Conservation (phyloP, 2,113 vertebrate genomes). For the Channa maculata region DNA sequence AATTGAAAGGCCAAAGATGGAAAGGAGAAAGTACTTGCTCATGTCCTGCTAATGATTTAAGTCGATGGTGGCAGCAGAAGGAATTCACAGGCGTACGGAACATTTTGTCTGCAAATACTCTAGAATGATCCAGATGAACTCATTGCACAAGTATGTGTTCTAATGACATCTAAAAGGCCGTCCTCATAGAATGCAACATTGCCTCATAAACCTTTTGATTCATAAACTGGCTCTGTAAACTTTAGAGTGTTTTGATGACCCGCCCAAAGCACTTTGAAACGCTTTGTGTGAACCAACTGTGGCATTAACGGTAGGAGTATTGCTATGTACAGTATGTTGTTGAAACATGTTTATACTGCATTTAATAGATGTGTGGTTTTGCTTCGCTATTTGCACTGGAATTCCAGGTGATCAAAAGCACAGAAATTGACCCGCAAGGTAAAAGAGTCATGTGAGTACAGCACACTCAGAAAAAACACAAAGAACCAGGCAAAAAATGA, state of each 20-base stretch:
- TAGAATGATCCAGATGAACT: conserved; percentile 34
- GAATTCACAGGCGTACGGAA: too few species aligned
- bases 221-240: conserved; percentile 63
- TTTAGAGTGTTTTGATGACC: conserved; percentile 40
- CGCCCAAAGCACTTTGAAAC: conserved; percentile 40
- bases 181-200: conserved; percentile 64
- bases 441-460: conserved; percentile 40
- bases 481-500: too few species aligned
- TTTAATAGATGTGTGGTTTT: conserved; percentile 37
- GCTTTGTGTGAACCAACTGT: conserved; percentile 13
- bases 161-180: conserved; percentile 61
- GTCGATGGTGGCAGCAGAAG: too few species aligned
- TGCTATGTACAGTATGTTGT: conserved; percentile 36
- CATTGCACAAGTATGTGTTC: conserved; percentile 64
- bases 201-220: conserved; percentile 64
- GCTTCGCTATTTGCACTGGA: conserved; percentile 12
- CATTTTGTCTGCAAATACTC: too few species aligned
- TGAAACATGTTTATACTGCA: conserved; percentile 64
- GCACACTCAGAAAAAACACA: too few species aligned
- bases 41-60: too few species aligned
- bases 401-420: conserved; percentile 58
- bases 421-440: conserved; percentile 67
- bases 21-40: too few species aligned
- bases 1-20: too few species aligned
- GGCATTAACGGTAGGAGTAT: conserved; percentile 8